phyloP scores from a whole-genome alignment of 1,140 invertebrate species.

The Ectropis grisescens region DNA sequence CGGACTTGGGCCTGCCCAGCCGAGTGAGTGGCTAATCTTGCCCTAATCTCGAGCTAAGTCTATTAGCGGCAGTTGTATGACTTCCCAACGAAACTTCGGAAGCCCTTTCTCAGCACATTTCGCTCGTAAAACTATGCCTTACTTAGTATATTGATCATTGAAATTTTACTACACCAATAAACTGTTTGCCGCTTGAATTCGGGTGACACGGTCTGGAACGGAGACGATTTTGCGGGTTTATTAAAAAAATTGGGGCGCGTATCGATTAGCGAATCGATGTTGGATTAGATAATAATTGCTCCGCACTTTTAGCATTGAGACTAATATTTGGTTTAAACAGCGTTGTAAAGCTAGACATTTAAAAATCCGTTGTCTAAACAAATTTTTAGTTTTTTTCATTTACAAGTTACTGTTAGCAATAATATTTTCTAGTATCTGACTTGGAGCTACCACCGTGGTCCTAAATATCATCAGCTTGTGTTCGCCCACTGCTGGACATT shows the following conservation, averaged over 20 bases:
- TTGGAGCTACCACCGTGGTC: too few relatives aligned
- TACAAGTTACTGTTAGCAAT: too few relatives aligned
- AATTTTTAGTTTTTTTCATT: too few relatives aligned
- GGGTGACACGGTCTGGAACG: constrained; percentile 13
- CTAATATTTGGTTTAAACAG: too few relatives aligned
- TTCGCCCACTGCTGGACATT: too few relatives aligned
- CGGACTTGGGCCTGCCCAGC: constrained; percentile 31
- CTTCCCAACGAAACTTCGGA: constrained; percentile 66
- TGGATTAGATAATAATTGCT: too few relatives aligned
- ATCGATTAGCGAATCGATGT: too few relatives aligned
- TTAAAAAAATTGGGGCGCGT: constrained; percentile 2
- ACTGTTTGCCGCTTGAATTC: constrained; percentile 27
- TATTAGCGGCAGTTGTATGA: constrained; percentile 64
- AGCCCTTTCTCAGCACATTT: constrained; percentile 49
- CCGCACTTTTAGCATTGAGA: too few relatives aligned
- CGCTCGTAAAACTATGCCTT: constrained; percentile 48
- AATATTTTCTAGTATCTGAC: too few relatives aligned
- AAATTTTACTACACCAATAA: constrained; percentile 49
- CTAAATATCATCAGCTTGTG: too few relatives aligned
- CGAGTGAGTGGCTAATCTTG: constrained; percentile 52
- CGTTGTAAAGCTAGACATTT: too few relatives aligned
- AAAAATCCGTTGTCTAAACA: too few relatives aligned
- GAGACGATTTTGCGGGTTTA: constrained; percentile 5
- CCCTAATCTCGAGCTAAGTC: constrained; percentile 64
- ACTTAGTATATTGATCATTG: constrained; percentile 39